phyloP scores from a whole-genome alignment of 2,113 vertebrate genomes.

The Tamias sibiricus region DNA sequence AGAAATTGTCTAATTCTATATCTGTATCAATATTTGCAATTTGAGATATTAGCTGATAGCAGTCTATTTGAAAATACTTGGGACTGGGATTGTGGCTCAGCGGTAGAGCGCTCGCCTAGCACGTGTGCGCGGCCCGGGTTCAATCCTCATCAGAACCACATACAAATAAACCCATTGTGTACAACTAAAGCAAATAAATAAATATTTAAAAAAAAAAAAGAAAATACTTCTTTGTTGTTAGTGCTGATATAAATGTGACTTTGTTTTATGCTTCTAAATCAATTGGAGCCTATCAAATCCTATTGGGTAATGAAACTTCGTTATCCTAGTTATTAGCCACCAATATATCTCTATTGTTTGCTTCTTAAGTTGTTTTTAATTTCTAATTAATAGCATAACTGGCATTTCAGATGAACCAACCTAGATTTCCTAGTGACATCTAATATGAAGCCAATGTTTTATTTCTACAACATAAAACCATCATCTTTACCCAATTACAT shows the following conservation, averaged over 20 bases:
- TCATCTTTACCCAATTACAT: not conserved
- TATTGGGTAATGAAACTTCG: not conserved
- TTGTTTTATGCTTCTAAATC: not conserved
- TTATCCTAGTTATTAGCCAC: slow-evolving; percentile 5
- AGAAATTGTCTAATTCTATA: not conserved
- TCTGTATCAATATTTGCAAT: not conserved
- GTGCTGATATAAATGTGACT: not conserved
- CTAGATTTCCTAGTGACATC: not conserved
- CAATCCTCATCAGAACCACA: too few species aligned
- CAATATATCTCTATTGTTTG: not conserved
- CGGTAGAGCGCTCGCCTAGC: too few species aligned
- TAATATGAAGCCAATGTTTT: not conserved
- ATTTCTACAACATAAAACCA: not conserved
- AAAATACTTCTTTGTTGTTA: not conserved
- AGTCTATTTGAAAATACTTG: not conserved
- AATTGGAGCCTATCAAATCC: not conserved
- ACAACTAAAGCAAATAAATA: too few species aligned
- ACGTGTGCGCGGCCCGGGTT: too few species aligned
- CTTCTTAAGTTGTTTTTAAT: not conserved
- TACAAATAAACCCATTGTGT: too few species aligned
- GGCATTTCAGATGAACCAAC: not conserved
- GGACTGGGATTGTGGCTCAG: too few species aligned
- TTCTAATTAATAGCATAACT: not conserved
- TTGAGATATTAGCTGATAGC: not conserved
- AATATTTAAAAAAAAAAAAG: too few species aligned